Percentiles rank a stretch among this genome's conserved stretches.
Conservation (phyloP, 2,888 invertebrate species). For the Sabatieria punctata region DNA sequence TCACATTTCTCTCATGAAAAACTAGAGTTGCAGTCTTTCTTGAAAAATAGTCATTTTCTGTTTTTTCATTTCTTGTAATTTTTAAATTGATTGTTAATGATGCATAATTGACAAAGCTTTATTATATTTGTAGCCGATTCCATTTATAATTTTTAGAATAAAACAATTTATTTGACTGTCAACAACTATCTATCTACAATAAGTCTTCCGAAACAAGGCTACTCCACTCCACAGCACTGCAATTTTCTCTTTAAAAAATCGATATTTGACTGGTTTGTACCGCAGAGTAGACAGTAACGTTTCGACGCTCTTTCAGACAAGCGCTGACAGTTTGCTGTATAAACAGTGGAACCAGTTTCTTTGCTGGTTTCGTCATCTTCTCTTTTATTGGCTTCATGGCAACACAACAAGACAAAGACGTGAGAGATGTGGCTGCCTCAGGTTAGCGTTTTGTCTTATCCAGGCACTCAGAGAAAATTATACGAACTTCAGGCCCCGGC, state of each 20-base stretch:
- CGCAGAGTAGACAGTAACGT: too few relatives aligned
- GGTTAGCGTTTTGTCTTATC: too few relatives aligned
- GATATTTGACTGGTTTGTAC: too few relatives aligned
- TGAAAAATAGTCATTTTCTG: neutral
- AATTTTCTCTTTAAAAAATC: too few relatives aligned
- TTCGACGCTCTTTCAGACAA: conserved; percentile 35
- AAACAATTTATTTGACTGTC: neutral
- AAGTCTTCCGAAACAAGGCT: too few relatives aligned
- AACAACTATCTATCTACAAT: too few relatives aligned
- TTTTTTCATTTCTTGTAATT: neutral
- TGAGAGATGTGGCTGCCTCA: conserved; percentile 34
- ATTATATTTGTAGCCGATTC: neutral
- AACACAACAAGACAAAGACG: conserved; percentile 30
- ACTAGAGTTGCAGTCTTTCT: too few relatives aligned
- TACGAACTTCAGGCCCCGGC: conserved; percentile 41
- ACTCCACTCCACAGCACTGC: too few relatives aligned
- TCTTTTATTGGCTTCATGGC: conserved; percentile 41
- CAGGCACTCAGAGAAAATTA: too few relatives aligned
- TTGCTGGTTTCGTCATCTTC: conserved; percentile 40
- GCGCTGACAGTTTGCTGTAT: conserved; percentile 36
- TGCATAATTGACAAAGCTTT: conserved; percentile 5
- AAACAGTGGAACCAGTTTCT: conserved; percentile 37
- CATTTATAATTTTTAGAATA: conserved; percentile 8
- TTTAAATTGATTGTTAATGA: neutral
- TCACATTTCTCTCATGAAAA: too few relatives aligned